Percentiles rank a stretch among this genome's conserved stretches.
Conservation (phyloP, 2,797 vertebrate species). For the Champsocephalus gunnari region DNA sequence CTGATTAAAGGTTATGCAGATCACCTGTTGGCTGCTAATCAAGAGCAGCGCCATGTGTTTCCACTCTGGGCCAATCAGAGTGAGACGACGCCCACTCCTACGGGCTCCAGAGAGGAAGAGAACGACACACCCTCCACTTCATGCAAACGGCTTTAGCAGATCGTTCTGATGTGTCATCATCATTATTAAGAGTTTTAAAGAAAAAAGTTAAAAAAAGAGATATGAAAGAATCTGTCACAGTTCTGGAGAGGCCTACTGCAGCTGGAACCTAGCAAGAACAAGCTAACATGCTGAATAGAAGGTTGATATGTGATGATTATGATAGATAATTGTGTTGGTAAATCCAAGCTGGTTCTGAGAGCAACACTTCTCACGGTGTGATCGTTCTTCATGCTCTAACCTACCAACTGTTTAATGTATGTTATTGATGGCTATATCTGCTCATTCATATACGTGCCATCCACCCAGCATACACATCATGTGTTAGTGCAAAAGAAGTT, state of each 20-base stretch:
- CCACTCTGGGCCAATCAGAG: not conserved
- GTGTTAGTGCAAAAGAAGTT: not conserved
- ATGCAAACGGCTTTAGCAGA: not conserved
- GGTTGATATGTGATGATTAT: slow-evolving; percentile 3
- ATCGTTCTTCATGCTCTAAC: slow-evolving; percentile 4
- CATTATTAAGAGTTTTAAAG: too few species aligned
- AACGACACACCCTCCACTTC: not conserved
- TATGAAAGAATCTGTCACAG: too few species aligned
- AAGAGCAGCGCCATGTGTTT: too few species aligned
- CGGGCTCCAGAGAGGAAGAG: not conserved
- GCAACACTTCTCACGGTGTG: not conserved
- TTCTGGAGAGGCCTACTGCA: too few species aligned
- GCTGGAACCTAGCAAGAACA: not conserved
- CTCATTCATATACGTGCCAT: not conserved
- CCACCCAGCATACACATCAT: not conserved
- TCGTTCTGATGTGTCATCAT: not conserved
- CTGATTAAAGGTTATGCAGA: not conserved
- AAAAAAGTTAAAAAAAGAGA: too few species aligned
- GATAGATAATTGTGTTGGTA: slow-evolving; percentile 2
- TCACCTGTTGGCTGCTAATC: not conserved
- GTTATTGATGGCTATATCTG: not conserved
- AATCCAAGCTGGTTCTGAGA: slow-evolving; percentile 27
- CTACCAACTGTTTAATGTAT: slow-evolving; percentile 1
- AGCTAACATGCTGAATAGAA: not conserved
- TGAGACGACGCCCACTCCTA: too few species aligned